Evolutionary conservation across 1,140 invertebrate genomes (phyloP), one percentile per base, ranked within the genome.

Genomic region (Pteromalus puparum): DNA sequence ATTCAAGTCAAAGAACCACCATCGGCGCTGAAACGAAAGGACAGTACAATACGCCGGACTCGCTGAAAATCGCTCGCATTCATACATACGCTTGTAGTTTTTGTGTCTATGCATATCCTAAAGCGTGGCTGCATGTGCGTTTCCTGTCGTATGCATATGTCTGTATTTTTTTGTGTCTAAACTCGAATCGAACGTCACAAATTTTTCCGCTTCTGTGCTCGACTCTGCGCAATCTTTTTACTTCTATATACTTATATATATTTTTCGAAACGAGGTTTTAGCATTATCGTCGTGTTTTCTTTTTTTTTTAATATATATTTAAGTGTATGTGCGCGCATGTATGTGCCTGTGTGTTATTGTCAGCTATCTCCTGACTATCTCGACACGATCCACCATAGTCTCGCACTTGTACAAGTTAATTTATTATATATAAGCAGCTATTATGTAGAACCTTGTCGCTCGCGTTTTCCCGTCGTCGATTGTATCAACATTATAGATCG

Each of bases 261-360:
- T 48, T 61, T 70, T 28, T 28, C 15, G 24, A 70, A 26, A 28
- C 28, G 67, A 70, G 7, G 26, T 70, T 75, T 75, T 30, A 75
- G 13, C 38, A 75, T 18, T 46, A 42, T 34, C 30, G 21, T 53
- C 48, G 24, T 76, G 42, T 75, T 74, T 38, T 42, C 15, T 18
- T 38, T 18, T 61, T 61, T 61, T n/a, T 61, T 78, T 53, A 70
- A 79, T 72, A 79, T 61, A 42, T 74, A 34, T 70, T 70, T 70
- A 78, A 73, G 2, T 76, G 48, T 24, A 70, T 86, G 67, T 65
- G 65, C 70, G 65, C 53, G 65, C 21, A 15, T 75, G 67, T 68
- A 53, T 87, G 86, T 83, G 83, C 21, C 21, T 76, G 38, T 88
- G 77, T 86, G 85, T 91, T 92, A 92, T 92, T 92, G 90, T 92